Evolutionary conservation across 2,888 invertebrate species (phyloP).

Genomic region (Scrobipalpa costella): DNA sequence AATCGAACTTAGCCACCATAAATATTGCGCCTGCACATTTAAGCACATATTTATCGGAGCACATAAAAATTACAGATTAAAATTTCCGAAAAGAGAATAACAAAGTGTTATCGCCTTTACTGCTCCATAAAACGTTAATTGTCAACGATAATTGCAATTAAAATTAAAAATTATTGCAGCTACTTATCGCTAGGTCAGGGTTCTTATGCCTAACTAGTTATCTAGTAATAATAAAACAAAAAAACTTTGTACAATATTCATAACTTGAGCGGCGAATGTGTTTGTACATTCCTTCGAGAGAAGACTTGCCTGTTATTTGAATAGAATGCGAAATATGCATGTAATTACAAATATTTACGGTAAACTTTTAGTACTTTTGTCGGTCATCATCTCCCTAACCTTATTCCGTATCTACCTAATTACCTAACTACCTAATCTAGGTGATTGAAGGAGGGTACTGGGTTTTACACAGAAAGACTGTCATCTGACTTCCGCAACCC

Average conservation of each 20-base stretch:
- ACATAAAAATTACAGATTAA: slow-evolving; percentile 26
- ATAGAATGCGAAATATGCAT: not conserved
- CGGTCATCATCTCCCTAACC: no score
- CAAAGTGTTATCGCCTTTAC: slow-evolving; percentile 55
- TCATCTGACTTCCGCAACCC: no score
- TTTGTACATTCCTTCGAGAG: not conserved
- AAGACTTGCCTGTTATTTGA: not conserved
- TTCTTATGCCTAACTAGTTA: slow-evolving; percentile 21
- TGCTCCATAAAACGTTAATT: slow-evolving; percentile 68
- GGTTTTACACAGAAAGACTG: no score
- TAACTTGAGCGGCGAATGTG: not conserved
- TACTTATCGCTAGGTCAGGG: slow-evolving; percentile 58
- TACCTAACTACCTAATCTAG: no score
- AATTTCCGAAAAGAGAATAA: slow-evolving; percentile 42
- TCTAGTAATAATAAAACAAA: not conserved
- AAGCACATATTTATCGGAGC: slow-evolving; percentile 14
- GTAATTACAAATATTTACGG: not conserved
- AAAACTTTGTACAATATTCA: not conserved
- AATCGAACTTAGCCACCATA: not conserved
- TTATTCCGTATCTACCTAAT: no score
- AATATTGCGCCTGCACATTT: not conserved
- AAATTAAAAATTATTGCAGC: slow-evolving; percentile 73
- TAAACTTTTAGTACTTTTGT: not conserved
- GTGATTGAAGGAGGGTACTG: no score
- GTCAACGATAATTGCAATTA: slow-evolving; percentile 69